Percentiles rank a stretch among this genome's conserved stretches.
These are phyloP conservation scores for Dermatemys mawii DNA, from an alignment of 2,113 vertebrate genomes.

Conservation along the genomic window DNA sequence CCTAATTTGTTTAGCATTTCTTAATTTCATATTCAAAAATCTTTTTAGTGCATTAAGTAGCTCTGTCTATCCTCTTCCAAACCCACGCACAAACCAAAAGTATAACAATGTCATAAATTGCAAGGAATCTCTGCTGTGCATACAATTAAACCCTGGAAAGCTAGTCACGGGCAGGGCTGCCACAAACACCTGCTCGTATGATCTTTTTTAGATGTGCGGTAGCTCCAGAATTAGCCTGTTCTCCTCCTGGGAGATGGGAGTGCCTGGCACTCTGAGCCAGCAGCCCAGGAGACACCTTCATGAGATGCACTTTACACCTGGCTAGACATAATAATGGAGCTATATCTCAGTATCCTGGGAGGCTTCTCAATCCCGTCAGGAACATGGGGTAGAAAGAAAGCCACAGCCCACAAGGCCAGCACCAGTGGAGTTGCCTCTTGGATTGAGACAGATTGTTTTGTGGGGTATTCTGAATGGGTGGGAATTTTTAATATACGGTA, in stretches of 20 bases:
- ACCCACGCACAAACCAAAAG: not conserved
- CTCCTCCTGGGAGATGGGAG: not conserved
- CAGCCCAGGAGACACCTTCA: not conserved
- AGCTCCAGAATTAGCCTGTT: not conserved
- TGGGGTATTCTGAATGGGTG: fast-evolving
- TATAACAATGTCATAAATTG: not conserved
- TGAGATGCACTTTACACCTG: not conserved
- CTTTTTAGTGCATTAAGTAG: not conserved
- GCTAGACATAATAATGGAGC: not conserved
- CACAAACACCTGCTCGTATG: not conserved
- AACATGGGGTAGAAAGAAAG: not conserved
- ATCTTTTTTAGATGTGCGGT: not conserved
- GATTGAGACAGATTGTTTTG: fast-evolving
- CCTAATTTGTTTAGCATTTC: not conserved
- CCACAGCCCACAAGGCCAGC: fast-evolving
- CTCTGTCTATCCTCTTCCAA: not conserved
- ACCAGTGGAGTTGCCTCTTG: not conserved
- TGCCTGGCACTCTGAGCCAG: not conserved
- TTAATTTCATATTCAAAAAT: not conserved
- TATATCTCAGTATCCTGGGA: not conserved
- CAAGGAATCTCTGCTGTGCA: not conserved
- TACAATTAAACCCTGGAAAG: not conserved
- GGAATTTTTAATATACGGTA: fast-evolving
- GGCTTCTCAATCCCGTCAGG: not conserved
- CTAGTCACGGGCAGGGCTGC: not conserved